Evolutionary conservation across 2,888 invertebrate species (phyloP).

Genomic region (Notodonta ziczac): DNA sequence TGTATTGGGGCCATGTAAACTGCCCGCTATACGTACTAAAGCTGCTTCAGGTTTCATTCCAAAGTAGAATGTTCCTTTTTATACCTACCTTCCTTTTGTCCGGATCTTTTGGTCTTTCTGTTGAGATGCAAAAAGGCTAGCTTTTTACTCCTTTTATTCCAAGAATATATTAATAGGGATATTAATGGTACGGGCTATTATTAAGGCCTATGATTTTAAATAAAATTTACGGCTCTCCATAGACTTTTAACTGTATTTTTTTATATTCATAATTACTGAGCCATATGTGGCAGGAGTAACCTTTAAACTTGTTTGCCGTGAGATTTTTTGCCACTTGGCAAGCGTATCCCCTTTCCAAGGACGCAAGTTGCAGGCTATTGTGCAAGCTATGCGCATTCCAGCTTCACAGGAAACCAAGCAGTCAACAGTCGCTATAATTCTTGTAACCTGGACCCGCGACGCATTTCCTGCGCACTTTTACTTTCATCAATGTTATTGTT

Average conservation of each 20-base stretch:
- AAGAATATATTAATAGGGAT: too few relatives aligned
- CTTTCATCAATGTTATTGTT: conserved; percentile 27
- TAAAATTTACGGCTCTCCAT: too few relatives aligned
- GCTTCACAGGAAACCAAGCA: neutral
- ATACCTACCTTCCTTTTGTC: neutral
- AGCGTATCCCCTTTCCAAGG: neutral
- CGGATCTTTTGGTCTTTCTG: neutral
- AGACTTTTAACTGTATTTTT: too few relatives aligned
- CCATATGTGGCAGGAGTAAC: too few relatives aligned
- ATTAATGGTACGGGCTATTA: too few relatives aligned
- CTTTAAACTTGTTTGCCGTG: too few relatives aligned
- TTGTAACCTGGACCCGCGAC: conserved; percentile 17
- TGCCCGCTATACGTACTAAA: conserved; percentile 10
- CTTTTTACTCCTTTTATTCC: neutral
- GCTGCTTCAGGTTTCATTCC: conserved; percentile 24
- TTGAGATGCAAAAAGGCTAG: neutral
- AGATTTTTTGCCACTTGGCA: too few relatives aligned
- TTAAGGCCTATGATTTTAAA: too few relatives aligned
- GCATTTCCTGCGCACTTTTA: conserved; percentile 32
- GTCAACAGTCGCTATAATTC: conserved; percentile 9
- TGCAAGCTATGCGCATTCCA: neutral
- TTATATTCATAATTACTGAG: too few relatives aligned
- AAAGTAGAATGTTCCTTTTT: neutral
- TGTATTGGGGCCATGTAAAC: conserved; percentile 40
- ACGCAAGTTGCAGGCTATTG: neutral